These are phyloP conservation scores for Melanotaenia pygmaea DNA, from an alignment of 2,797 vertebrate species.

Conservation along the genomic window DNA sequence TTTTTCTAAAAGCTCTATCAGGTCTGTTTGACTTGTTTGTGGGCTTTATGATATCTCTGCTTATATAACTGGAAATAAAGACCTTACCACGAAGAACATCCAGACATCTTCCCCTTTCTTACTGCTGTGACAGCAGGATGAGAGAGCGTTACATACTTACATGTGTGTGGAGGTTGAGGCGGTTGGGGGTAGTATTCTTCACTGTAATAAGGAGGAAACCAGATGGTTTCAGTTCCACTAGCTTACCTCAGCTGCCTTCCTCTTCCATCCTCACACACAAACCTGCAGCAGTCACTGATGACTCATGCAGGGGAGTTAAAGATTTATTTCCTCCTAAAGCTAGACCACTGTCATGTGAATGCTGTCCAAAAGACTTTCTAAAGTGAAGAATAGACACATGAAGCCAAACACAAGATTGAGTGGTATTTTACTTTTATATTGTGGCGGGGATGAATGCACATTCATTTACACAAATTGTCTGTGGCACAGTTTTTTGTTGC, in stretches of 20 bases:
- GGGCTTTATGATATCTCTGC: neutral
- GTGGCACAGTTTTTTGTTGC: too few relatives aligned
- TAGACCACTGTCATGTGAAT: neutral
- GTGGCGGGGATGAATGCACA: neutral
- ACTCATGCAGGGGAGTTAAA: constrained; percentile 52
- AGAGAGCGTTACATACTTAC: constrained; percentile 1
- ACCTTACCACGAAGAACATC: constrained; percentile 14
- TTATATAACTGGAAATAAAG: neutral
- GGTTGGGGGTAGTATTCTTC: constrained; percentile 30
- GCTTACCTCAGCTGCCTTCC: constrained; percentile 24
- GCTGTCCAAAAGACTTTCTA: neutral
- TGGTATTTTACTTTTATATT: neutral
- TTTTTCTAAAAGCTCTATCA: too few relatives aligned
- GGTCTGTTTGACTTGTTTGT: neutral
- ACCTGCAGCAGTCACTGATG: constrained; percentile 36
- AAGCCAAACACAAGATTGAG: neutral
- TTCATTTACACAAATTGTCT: neutral
- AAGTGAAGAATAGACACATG: neutral
- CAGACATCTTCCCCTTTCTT: neutral
- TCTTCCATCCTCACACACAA: constrained; percentile 15
- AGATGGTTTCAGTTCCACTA: constrained; percentile 47
- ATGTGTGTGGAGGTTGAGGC: neutral
- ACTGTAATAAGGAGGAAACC: constrained; percentile 35
- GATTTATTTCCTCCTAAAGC: constrained; percentile 11
- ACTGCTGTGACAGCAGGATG: constrained; percentile 47